phyloP scores from a whole-genome alignment of 2,797 vertebrate genomes.

The Channallabes apus region DNA sequence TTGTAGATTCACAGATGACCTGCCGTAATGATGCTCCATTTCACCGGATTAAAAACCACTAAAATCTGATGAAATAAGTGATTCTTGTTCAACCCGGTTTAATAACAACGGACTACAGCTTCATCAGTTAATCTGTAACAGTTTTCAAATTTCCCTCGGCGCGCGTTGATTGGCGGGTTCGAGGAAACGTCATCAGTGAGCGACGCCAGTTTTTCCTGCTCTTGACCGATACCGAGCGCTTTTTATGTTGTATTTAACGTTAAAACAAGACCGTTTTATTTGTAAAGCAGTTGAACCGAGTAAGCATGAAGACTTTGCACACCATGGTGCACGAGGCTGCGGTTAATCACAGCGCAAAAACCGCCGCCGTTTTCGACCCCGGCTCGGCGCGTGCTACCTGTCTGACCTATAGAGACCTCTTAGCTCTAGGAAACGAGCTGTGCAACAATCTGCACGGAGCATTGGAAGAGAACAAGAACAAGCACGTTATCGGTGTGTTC shows the following conservation, averaged over 20 bases:
- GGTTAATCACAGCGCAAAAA: slow-evolving; percentile 57
- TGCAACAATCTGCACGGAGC: slow-evolving; percentile 65
- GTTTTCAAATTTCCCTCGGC: slow-evolving; percentile 36
- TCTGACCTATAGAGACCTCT: slow-evolving; percentile 72
- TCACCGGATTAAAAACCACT: background rate
- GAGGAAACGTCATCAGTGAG: slow-evolving; percentile 18
- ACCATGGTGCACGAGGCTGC: slow-evolving; percentile 74
- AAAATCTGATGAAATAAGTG: background rate
- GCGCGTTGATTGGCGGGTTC: slow-evolving; percentile 51
- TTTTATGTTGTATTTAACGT: background rate
- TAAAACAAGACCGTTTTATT: background rate
- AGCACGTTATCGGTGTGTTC: slow-evolving; percentile 79
- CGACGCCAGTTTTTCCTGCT: slow-evolving; percentile 23
- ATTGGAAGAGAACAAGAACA: slow-evolving; percentile 57
- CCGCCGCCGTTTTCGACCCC: slow-evolving; percentile 79
- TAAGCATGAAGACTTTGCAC: slow-evolving; percentile 72
- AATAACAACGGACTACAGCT: no score
- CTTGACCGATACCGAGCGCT: no score
- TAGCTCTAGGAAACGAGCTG: slow-evolving; percentile 68
- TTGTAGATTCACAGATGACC: background rate
- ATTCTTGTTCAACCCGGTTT: background rate
- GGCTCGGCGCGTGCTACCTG: slow-evolving; percentile 55
- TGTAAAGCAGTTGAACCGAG: slow-evolving; percentile 9
- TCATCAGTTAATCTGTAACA: background rate
- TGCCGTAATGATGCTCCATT: background rate